phyloP scores from a whole-genome alignment of 2,797 vertebrate species.

The Centropyge bicolor region DNA sequence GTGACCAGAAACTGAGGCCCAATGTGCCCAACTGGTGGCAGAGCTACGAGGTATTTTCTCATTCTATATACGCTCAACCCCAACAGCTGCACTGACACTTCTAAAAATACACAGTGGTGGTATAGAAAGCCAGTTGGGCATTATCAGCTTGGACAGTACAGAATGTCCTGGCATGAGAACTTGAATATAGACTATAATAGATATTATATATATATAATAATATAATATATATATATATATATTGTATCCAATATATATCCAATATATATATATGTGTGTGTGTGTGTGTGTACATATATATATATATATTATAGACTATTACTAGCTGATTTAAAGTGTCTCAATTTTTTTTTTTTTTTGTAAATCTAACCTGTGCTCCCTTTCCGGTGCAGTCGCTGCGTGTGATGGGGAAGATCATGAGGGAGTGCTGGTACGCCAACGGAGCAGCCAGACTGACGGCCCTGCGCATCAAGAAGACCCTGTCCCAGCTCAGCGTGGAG shows the following conservation, averaged over 20 bases:
- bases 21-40: slow-evolving; percentile 99
- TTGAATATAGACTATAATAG: neutral
- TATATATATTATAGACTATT: too few species aligned
- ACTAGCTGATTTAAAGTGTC: neutral
- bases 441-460: slow-evolving; percentile 95
- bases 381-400: slow-evolving; percentile 88
- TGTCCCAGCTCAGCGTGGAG: slow-evolving; percentile 97
- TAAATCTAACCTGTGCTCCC: slow-evolving; percentile 1
- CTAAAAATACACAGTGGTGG: slow-evolving; percentile 38
- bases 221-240: too few species aligned
- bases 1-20: slow-evolving; percentile 96
- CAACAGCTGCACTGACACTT: slow-evolving; percentile 1
- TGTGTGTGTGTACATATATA: too few species aligned
- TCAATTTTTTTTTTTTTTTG: neutral
- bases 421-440: slow-evolving; percentile 98
- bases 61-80: neutral
- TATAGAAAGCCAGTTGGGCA: neutral
- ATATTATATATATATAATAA: too few species aligned
- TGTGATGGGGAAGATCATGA: slow-evolving; percentile 99
- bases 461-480: slow-evolving; percentile 98
- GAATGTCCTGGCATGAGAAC: neutral
- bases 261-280: too few species aligned
- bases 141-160: neutral
- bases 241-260: too few species aligned
- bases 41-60: slow-evolving; percentile 93